Base-by-base conservation (phyloP, 2,888 invertebrate genomes). In the Brachypterus glaber region DNA sequence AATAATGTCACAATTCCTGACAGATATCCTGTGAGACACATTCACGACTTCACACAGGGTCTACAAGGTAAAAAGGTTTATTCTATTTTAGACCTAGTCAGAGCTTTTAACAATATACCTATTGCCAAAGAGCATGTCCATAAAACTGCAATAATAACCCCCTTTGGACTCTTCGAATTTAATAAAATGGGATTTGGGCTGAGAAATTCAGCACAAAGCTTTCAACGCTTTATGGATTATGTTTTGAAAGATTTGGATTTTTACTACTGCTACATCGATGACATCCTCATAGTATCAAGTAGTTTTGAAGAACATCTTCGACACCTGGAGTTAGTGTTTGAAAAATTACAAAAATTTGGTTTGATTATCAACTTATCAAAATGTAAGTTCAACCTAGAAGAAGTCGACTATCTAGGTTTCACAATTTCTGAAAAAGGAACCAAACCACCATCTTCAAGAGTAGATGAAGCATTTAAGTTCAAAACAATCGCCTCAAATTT, bases 151-250 rank as follows among this genome's bases (percentile, higher is more conserved):
- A 45, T 50, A 2, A 45, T 31, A 2, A 50, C 44, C 13, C 40
- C 49, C 3, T 52, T 52, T 30, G 49, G 47, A 2, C 30, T 49
- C 9, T 52, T 41, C 41, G 49, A 64, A 38, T 60, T 58, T 35
- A 35, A 49, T 1, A 37, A 34, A 2, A 57, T 59, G 56, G 46
- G 47, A 0, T 64, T 63, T 16, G 63, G 64, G 1, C 47, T 66
- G 1, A 31, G 60, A 1, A 65, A 67, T 38, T 61, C 66, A 1
- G 58, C 57, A 2, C 60, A 66, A 41, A 60, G 62, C 0, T 58
- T 66, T 44, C 59, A 63, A 36, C 49, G 59, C 3, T 63, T 62
- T 24, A 56, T 66, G 8, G 57, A 64, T 30, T 50, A 51, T 9
- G 48, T 51, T 2, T 17, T 51, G 0, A 40, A 50, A 2, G 56